Conservation (phyloP, 37 sponge, comb jelly and placozoan species). For the Corticium candelabrum region DNA sequence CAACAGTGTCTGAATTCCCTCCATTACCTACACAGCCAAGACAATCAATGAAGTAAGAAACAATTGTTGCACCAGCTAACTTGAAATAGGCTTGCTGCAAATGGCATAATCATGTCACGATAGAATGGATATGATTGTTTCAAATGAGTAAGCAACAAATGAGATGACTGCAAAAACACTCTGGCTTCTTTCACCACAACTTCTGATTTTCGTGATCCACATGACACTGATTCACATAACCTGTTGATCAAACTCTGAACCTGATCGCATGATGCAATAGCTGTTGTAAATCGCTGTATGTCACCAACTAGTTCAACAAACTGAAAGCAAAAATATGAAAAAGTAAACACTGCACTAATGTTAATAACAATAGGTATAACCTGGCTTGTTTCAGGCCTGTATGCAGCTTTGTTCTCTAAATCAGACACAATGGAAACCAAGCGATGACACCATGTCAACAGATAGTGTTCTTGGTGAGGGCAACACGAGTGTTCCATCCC, state of each 20-base stretch:
- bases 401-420: not conserved
- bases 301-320: not conserved
- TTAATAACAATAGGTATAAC: not conserved
- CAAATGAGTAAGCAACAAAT: not conserved
- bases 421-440: too few relatives aligned
- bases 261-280: not conserved
- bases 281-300: not conserved
- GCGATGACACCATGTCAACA: too few relatives aligned
- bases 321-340: too few relatives aligned
- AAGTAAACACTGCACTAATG: not conserved
- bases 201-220: not conserved
- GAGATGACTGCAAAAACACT: not conserved
- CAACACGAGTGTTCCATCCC: too few relatives aligned
- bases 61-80: too few relatives aligned
- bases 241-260: not conserved
- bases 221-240: too few relatives aligned
- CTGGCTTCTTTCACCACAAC: not conserved
- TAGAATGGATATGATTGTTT: not conserved
- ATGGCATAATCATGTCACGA: not conserved
- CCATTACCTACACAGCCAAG: too few relatives aligned
- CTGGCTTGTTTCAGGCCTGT: not conserved
- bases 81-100: not conserved
- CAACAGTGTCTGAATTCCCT: too few relatives aligned
- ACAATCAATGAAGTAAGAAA: too few relatives aligned
- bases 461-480: too few relatives aligned